These are phyloP conservation scores for Drosophila persimilis DNA, from an alignment of 1,140 invertebrate species.

Conservation along the genomic window DNA sequence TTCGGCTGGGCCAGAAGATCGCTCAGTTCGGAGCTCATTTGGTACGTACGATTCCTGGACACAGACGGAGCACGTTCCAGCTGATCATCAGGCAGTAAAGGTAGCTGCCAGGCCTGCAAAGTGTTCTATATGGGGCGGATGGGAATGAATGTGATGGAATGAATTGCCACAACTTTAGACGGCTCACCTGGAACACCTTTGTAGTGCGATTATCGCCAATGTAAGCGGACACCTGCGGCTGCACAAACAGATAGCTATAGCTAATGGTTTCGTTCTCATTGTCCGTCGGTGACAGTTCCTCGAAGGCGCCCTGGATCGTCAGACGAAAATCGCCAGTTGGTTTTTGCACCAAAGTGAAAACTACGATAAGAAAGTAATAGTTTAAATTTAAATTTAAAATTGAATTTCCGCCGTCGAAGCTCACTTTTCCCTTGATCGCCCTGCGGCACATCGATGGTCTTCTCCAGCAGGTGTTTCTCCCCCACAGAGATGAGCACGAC, in stretches of 20 bases:
- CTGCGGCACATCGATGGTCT: constrained; percentile 69
- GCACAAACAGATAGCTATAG: constrained; percentile 60
- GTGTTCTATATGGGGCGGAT: constrained; percentile 43
- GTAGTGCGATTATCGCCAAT: constrained; percentile 38
- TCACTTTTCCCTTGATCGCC: constrained; percentile 65
- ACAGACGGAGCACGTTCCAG: constrained; percentile 49
- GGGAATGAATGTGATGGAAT: not conserved
- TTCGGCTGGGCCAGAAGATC: constrained; percentile 29
- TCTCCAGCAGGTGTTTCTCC: constrained; percentile 76
- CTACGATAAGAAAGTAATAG: constrained; percentile 14
- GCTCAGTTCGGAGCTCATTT: constrained; percentile 51
- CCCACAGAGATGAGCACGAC: constrained; percentile 67
- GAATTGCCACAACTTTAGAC: too few species aligned
- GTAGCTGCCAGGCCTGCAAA: constrained; percentile 62
- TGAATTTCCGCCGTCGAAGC: not conserved
- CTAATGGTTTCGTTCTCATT: constrained; percentile 46
- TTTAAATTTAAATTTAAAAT: not conserved
- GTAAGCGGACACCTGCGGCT: constrained; percentile 62
- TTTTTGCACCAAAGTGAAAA: constrained; percentile 64
- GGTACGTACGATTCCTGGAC: constrained; percentile 65
- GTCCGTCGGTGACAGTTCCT: constrained; percentile 25
- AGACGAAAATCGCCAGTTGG: constrained; percentile 72
- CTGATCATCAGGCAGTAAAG: constrained; percentile 48
- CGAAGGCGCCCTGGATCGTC: constrained; percentile 65
- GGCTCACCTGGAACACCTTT: constrained; percentile 47